Percentiles rank a stretch among this genome's conserved stretches.
Evolutionary conservation across 2,113 vertebrate species (phyloP).

Genomic region (Tachycineta bicolor): DNA sequence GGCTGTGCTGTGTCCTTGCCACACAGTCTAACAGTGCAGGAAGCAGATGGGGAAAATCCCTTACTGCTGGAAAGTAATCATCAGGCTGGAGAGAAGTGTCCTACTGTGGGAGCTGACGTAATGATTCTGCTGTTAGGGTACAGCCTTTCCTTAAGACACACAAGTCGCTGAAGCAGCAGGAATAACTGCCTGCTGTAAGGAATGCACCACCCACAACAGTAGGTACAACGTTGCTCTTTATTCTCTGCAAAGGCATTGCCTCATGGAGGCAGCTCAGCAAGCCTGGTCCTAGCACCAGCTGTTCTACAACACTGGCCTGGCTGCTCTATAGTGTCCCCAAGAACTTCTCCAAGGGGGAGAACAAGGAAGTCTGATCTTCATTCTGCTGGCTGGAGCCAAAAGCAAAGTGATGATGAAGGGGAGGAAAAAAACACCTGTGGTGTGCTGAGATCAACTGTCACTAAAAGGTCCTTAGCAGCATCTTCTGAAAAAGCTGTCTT

Average conservation of each 20-base stretch:
- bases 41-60: not conserved
- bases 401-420: fast-evolving
- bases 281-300: not conserved
- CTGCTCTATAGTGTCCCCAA: not conserved
- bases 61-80: not conserved
- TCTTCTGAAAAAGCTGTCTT: not conserved
- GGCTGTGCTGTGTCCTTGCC: not conserved
- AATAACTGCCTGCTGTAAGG: not conserved
- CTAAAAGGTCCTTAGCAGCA: not conserved
- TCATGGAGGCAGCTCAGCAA: not conserved
- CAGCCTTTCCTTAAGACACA: not conserved
- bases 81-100: not conserved
- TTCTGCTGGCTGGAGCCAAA: not conserved
- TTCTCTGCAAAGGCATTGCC: not conserved
- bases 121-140: not conserved
- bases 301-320: not conserved
- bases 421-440: no score
- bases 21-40: not conserved
- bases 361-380: fast-evolving
- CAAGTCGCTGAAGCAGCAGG: not conserved
- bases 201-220: not conserved
- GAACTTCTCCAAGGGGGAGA: not conserved
- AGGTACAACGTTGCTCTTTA: not conserved
- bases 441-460: not conserved
- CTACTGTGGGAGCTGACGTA: not conserved